Evolutionary conservation across 1,140 invertebrate species (phyloP), one percentile per base, ranked within the genome.

Genomic region (Atta texana): DNA sequence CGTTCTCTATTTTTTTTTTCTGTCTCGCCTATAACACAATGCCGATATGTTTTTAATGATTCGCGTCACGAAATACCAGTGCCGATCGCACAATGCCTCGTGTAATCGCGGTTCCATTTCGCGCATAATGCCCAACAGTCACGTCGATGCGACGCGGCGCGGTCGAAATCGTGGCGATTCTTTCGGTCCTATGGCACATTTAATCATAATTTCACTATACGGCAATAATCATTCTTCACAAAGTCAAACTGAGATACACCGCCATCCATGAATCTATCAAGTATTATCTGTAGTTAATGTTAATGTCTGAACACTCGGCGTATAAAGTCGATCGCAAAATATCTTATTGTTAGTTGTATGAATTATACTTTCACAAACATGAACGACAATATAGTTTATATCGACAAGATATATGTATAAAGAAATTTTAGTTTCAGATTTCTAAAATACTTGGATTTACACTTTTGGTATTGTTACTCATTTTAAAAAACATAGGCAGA

Each of bases 31-130:
- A 34, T 71, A 44, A 51, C 80, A 87, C 69, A 87, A 87, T 75
- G 66, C 86, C 86, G 86, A 87, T 84, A 87, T 69, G 78, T 87
- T 87, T 87, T 87, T 87, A 87, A 87, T 71, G 86, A 87, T 87
- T 84, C 78, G 57, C 86, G 57, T 57, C 78, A 72, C 68, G 69
- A 87, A 87, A 87, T 87, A 75, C 80, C 68, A 57, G 34, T 82
- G 68, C 80, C 53, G 57, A 49, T 71, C 71, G 31, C 51, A 87
- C 86, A 84, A 87, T 84, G 21, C 57, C 51, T 28, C 66, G 49
- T 87, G 85, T 85, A 87, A 84, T 87, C 78, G 64, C 44, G 68
- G 51, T 72, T 82, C 49, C 66, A 81, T 87, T 82, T 39, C 77
- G 85, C 66, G 77, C 66, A 82, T 87, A 87, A 87, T 82, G 44